Conservation (phyloP, 2,888 invertebrate species). For the Syritta pipiens region DNA sequence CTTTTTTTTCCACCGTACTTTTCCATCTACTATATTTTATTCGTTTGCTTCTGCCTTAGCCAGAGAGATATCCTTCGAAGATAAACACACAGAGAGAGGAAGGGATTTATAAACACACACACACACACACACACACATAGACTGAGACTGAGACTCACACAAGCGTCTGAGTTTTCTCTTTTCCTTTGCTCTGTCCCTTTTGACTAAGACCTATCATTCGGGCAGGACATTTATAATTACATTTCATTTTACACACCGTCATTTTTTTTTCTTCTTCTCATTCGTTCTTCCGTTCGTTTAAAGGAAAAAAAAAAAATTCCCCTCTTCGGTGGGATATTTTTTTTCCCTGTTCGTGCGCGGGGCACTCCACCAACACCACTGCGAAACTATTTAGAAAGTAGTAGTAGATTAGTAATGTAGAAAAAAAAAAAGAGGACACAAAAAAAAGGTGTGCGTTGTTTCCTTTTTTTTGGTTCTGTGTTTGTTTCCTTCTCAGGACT, state of each 20-base stretch:
- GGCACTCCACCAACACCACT: slow-evolving; percentile 4
- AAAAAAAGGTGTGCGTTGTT: not conserved
- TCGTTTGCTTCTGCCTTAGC: slow-evolving; percentile 27
- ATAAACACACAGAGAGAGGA: too few species aligned
- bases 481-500: slow-evolving; percentile 8
- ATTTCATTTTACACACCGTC: slow-evolving; percentile 40
- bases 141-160: not conserved
- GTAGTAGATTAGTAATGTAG: slow-evolving; percentile 3
- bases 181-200: slow-evolving; percentile 7
- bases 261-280: too few species aligned
- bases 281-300: too few species aligned
- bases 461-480: not conserved
- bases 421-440: not conserved
- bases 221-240: slow-evolving; percentile 64
- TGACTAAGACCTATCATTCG: slow-evolving; percentile 47
- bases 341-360: not conserved
- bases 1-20: slow-evolving; percentile 8
- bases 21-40: slow-evolving; percentile 39
- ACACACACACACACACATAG: not conserved
- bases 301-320: not conserved
- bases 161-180: not conserved
- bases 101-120: slow-evolving; percentile 13
- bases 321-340: not conserved
- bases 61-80: slow-evolving; percentile 36
- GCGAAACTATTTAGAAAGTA: slow-evolving; percentile 9